A percentile compares a stretch with the other conserved stretches of the same genome.
Conservation (phyloP, 2,797 vertebrate species). For the Staurois parvus region DNA sequence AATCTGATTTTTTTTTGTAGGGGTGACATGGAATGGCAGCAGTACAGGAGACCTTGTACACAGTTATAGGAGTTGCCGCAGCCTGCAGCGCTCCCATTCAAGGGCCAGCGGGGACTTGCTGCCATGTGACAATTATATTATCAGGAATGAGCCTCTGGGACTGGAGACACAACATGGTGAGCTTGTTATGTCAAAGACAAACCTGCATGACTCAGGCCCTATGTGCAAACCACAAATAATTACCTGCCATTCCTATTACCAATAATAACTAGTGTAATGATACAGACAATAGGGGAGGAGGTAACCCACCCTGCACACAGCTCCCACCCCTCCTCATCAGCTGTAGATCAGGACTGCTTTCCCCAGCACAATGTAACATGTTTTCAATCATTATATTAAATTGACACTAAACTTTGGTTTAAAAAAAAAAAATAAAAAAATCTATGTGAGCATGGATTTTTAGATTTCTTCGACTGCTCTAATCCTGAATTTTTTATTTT, state of each 20-base stretch:
- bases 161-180: background rate
- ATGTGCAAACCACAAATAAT: slow-evolving; percentile 20
- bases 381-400: background rate
- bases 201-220: slow-evolving; percentile 1
- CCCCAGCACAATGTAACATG: background rate
- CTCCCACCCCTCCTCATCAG: background rate
- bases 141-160: slow-evolving; percentile 15
- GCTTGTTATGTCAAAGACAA: slow-evolving; percentile 25
- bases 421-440: no score
- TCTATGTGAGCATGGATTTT: no score
- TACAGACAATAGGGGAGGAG: slow-evolving; percentile 15
- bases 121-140: slow-evolving; percentile 5
- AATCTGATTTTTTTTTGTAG: no score
- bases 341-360: background rate
- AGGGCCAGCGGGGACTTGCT: slow-evolving; percentile 4
- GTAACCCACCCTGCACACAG: background rate
- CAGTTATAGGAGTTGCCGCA: background rate
- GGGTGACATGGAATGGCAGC: background rate
- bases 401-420: no score
- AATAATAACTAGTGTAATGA: slow-evolving; percentile 5
- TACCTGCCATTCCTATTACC: background rate
- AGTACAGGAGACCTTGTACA: background rate
- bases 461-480: no score
- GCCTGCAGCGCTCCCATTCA: no score
- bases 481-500: no score